Evolutionary conservation across 2,113 vertebrate genomes (phyloP).

Genomic region (Numenius arquata): DNA sequence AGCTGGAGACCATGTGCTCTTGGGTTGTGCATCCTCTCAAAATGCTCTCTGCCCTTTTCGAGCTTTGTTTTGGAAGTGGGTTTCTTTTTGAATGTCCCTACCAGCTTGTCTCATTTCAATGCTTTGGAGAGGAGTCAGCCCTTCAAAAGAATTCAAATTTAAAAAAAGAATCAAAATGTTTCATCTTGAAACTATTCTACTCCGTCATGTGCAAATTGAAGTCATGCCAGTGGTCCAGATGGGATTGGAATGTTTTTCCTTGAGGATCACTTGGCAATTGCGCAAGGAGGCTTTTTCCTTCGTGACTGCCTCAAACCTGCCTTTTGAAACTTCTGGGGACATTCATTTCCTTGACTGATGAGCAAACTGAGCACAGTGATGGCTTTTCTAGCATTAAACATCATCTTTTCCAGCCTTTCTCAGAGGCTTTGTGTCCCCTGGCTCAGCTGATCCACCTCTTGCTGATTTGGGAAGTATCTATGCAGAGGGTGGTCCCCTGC

Average conservation of each 20-base stretch:
- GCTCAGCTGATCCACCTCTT: neutral
- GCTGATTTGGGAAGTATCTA: neutral
- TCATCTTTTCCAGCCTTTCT: neutral
- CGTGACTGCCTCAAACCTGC: neutral
- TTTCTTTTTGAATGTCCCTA: neutral
- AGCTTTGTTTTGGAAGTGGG: neutral
- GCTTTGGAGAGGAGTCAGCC: neutral
- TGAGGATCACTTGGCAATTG: neutral
- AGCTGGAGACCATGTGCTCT: neutral
- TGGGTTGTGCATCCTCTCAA: neutral
- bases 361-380: neutral
- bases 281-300: neutral
- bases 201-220: neutral
- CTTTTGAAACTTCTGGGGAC: neutral
- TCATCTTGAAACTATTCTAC: neutral
- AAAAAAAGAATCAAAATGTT: accelerated
- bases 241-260: neutral
- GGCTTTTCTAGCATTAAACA: neutral
- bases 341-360: neutral
- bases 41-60: neutral
- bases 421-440: neutral
- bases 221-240: neutral
- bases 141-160: neutral
- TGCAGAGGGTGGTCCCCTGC: neutral
- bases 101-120: neutral